Conservation (phyloP, 2,797 vertebrate species). For the Macroramphosus scolopax region DNA sequence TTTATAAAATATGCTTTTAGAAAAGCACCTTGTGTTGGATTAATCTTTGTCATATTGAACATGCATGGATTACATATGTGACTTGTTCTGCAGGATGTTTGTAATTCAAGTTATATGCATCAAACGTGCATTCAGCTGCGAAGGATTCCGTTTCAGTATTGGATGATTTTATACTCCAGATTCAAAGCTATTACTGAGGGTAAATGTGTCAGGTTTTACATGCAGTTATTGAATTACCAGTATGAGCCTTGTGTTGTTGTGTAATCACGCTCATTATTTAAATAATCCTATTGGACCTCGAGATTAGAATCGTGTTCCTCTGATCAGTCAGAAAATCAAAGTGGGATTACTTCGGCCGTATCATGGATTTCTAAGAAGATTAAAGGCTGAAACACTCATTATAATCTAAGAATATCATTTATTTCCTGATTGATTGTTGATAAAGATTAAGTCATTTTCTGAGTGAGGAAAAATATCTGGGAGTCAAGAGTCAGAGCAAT, state of each 20-base stretch:
- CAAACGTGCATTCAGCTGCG: too few relatives aligned
- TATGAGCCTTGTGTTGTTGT: constrained; percentile 43
- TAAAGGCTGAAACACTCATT: constrained; percentile 57
- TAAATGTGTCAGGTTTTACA: constrained; percentile 38
- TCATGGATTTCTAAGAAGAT: constrained; percentile 59
- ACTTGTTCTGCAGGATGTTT: neutral
- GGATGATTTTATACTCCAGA: too few relatives aligned
- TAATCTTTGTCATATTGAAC: neutral
- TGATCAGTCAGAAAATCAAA: constrained; percentile 65
- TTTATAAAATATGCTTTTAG: too few relatives aligned
- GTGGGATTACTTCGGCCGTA: constrained; percentile 54
- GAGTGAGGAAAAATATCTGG: constrained; percentile 9
- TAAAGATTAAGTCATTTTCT: constrained; percentile 44
- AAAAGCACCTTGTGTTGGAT: neutral
- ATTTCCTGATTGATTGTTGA: constrained; percentile 59
- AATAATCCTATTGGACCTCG: constrained; percentile 67
- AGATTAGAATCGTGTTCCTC: constrained; percentile 63
- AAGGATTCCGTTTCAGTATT: too few relatives aligned
- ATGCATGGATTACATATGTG: neutral
- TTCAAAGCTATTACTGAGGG: constrained; percentile 14
- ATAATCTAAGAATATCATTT: constrained; percentile 64
- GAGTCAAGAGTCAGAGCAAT: constrained; percentile 39
- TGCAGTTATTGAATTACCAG: constrained; percentile 59
- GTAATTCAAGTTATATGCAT: too few relatives aligned
- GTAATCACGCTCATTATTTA: constrained; percentile 63